Evolutionary conservation across 2,888 invertebrate genomes (phyloP).

Genomic region (Agriopis aurantiaria): DNA sequence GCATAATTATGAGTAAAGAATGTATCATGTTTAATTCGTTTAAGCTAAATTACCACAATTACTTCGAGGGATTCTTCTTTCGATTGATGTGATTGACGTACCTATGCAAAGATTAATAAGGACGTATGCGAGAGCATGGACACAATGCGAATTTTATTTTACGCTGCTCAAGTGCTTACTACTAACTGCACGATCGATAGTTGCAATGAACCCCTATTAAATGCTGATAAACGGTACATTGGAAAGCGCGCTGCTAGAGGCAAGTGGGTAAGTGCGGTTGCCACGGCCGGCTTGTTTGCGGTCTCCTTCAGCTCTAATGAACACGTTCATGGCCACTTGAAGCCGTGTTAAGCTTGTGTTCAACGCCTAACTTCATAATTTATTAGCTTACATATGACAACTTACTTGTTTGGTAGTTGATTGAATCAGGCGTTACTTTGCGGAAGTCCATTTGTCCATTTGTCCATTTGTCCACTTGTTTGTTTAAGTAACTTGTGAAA

Average conservation of each 20-base stretch:
- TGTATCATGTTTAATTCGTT: too few relatives aligned
- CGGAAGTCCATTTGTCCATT: too few relatives aligned
- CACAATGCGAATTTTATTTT: not conserved
- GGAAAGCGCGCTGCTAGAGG: slow-evolving; percentile 27
- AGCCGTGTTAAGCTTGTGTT: slow-evolving; percentile 24
- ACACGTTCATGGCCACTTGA: slow-evolving; percentile 28
- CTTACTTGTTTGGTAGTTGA: slow-evolving; percentile 9
- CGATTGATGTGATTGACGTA: too few relatives aligned
- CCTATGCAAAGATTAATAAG: too few relatives aligned
- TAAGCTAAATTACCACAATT: too few relatives aligned
- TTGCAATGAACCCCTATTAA: slow-evolving; percentile 10
- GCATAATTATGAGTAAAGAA: too few relatives aligned
- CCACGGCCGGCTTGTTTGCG: slow-evolving; percentile 32
- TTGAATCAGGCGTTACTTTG: too few relatives aligned
- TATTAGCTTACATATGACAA: slow-evolving; percentile 4
- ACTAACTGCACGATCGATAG: slow-evolving; percentile 15
- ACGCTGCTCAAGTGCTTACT: not conserved
- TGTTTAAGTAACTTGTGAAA: not conserved
- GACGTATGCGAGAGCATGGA: too few relatives aligned
- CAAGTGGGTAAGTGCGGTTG: not conserved
- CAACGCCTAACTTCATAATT: slow-evolving; percentile 29
- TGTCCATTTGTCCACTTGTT: slow-evolving; percentile 6
- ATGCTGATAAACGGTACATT: slow-evolving; percentile 13
- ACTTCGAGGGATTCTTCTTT: too few relatives aligned
- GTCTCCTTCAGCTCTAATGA: slow-evolving; percentile 40